Base-by-base conservation (phyloP, 2,113 vertebrate genomes). In the Chrysochloris asiatica region DNA sequence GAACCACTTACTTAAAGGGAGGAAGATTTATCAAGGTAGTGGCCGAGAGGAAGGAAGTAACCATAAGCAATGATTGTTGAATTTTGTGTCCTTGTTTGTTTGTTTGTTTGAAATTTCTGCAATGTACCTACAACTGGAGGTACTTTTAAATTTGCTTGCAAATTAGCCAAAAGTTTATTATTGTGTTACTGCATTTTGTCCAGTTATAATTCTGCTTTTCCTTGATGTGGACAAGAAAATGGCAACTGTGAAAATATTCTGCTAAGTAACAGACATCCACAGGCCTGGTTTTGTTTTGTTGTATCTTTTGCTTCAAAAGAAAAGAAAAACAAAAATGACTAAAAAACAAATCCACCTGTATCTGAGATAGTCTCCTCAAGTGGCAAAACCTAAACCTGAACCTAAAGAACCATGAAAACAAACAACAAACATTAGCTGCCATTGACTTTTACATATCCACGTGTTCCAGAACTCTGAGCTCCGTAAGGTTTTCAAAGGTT, bases 321-420 rank as follows among this genome's bases (percentile, higher is more conserved):
- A 84, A 72, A 86, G 52, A 8, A 33, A 52, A 50, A 12, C 50
- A 14, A 38, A 52, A 45, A 16, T n/a, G 21, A 50, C 8, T 50
- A n/a, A n/a, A 50, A 50, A 61, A 61, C 26, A n/a, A 28, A 4
- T 12, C 2, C 45, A 33, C 11, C 3, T 17, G 24, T 22, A 41
- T 85, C 59, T 84, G 50, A 95, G 78, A 48, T 89, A 48, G n/a
- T 45, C n/a, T 63, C 43, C 9, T 69, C 38, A 22, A 84, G 38
- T 41, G 54, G 36, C 38, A 83, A 45, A 80, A 82, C 52, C 52
- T 8, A 67, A 67, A 67, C 61, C n/a, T n/a, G n/a, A n/a, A n/a
- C n/a, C n/a, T n/a, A n/a, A n/a, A n/a, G n/a, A n/a, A n/a, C n/a
- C n/a, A n/a, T n/a, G n/a, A n/a, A n/a, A n/a, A n/a, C n/a, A n/a